Evolutionary conservation across 2,113 vertebrate genomes (phyloP).

Genomic region (Lepus americanus): DNA sequence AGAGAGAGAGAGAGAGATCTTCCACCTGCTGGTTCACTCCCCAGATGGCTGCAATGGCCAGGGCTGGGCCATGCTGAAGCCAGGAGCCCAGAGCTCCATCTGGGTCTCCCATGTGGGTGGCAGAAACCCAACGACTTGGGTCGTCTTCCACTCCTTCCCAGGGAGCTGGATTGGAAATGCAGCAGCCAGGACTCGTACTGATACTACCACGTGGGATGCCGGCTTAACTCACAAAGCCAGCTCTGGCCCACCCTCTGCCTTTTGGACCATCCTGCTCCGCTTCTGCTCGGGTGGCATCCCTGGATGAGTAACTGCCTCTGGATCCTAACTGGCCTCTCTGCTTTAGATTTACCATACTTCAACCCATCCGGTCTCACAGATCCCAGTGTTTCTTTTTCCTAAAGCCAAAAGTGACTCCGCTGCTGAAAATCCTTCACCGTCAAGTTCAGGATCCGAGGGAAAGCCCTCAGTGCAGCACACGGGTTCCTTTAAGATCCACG

Average conservation of each 20-base stretch:
- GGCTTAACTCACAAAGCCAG: too few relatives aligned
- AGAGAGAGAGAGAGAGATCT: too few relatives aligned
- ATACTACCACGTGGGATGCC: too few relatives aligned
- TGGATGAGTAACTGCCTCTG: neutral
- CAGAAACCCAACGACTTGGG: too few relatives aligned
- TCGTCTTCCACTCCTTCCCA: too few relatives aligned
- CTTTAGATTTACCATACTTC: neutral
- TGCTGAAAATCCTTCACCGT: neutral
- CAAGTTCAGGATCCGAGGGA: neutral
- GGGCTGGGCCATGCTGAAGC: too few relatives aligned
- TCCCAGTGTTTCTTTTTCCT: neutral
- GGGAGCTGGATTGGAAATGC: too few relatives aligned
- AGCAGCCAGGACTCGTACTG: too few relatives aligned
- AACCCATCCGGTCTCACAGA: neutral
- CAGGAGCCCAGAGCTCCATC: too few relatives aligned
- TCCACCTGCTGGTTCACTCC: too few relatives aligned
- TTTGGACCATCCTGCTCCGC: neutral
- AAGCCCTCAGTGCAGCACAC: neutral
- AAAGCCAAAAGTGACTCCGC: neutral
- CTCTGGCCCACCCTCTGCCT: neutral
- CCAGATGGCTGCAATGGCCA: too few relatives aligned
- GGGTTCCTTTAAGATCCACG: neutral
- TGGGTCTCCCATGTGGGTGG: too few relatives aligned
- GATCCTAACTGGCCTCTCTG: slow-evolving; percentile 6
- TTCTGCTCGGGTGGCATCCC: neutral